Evolutionary conservation across 1,140 invertebrate genomes (phyloP).

Genomic region (Diorhabda carinulata): DNA sequence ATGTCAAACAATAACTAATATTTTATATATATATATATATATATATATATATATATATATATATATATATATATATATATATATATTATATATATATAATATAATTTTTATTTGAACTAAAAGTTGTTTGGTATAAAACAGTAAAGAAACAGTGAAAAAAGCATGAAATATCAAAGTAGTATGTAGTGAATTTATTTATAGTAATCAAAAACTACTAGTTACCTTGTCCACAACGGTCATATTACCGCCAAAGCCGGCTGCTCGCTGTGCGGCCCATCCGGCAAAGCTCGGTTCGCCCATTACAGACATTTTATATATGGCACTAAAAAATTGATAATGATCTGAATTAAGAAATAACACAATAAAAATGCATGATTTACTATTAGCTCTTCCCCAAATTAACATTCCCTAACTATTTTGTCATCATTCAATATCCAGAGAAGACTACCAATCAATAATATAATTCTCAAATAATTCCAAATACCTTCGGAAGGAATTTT

Average conservation of each 20-base stretch:
- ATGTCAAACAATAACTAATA: too few relatives aligned
- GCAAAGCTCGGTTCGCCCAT: constrained; percentile 48
- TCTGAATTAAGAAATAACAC: background rate
- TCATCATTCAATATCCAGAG: background rate
- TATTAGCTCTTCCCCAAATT: background rate
- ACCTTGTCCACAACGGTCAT: constrained; percentile 67
- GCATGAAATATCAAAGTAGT: too few relatives aligned
- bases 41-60: too few relatives aligned
- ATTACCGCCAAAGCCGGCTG: constrained; percentile 49
- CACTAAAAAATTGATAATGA: constrained; percentile 16
- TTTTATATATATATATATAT: too few relatives aligned
- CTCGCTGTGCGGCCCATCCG: constrained; percentile 32
- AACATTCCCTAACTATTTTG: background rate
- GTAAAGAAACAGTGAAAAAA: too few relatives aligned
- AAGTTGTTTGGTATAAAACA: too few relatives aligned
- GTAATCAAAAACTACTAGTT: background rate
- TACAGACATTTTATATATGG: constrained; percentile 40
- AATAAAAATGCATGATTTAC: background rate
- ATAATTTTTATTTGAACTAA: too few relatives aligned
- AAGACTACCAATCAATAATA: background rate
- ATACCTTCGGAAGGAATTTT: too few relatives aligned
- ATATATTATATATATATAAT: too few relatives aligned
- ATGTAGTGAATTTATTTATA: too few relatives aligned
- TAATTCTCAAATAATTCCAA: too few relatives aligned
- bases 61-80: too few relatives aligned